A percentile compares a stretch with the other conserved stretches of the same genome.
phyloP scores from a whole-genome alignment of 2,888 invertebrate genomes.

The Blera fallax region DNA sequence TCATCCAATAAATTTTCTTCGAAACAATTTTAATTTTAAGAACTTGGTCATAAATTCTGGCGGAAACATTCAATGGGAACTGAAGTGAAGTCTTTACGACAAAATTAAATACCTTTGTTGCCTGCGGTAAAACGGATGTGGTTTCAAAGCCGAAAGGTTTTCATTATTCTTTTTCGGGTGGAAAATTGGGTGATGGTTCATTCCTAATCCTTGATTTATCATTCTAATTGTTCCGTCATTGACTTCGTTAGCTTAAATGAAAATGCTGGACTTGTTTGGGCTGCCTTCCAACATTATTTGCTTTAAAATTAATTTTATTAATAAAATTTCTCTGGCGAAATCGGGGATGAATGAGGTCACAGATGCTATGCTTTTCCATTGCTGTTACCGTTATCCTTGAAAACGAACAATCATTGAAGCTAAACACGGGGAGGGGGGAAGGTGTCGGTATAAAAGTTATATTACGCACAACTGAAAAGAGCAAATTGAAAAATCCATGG shows the following conservation, averaged over 20 bases:
- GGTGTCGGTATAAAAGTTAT: not conserved
- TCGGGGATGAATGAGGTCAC: not conserved
- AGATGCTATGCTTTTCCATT: not conserved
- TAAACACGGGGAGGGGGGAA: not conserved
- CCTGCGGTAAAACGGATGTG: not conserved
- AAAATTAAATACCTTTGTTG: constrained; percentile 1
- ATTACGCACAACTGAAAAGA: not conserved
- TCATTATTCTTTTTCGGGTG: not conserved
- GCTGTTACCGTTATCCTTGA: not conserved
- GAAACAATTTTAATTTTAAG: not conserved
- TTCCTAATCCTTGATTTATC: not conserved
- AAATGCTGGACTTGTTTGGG: not conserved
- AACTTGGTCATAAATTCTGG: not conserved
- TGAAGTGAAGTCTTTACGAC: not conserved
- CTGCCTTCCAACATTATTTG: not conserved
- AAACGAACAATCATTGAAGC: not conserved
- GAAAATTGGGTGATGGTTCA: not conserved
- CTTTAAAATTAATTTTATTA: not conserved
- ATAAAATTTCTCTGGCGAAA: not conserved
- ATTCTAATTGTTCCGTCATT: constrained; percentile 2
- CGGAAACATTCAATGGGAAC: not conserved
- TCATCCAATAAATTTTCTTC: not conserved
- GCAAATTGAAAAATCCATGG: not conserved
- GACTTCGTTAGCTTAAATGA: not conserved
- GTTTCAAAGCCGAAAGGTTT: not conserved